Evolutionary conservation across 2,888 invertebrate species (phyloP).

Genomic region (Drosophila meridiana): DNA sequence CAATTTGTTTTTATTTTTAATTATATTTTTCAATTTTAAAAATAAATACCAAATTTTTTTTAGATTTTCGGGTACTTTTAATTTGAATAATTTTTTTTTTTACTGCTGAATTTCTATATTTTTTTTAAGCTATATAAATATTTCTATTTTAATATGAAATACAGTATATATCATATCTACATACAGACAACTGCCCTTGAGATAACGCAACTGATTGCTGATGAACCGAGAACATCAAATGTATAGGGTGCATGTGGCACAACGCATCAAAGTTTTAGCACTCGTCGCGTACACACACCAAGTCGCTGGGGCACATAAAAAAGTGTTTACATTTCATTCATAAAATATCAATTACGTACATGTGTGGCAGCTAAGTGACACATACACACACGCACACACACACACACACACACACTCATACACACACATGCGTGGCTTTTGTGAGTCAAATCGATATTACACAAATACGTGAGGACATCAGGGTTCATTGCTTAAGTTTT

Average conservation of each 20-base stretch:
- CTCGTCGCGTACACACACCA: slow-evolving; percentile 9
- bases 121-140: too few relatives aligned
- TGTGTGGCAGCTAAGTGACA: slow-evolving; percentile 69
- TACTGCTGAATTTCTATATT: too few relatives aligned
- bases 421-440: slow-evolving; percentile 49
- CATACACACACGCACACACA: slow-evolving; percentile 20
- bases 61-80: too few relatives aligned
- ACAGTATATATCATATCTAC: neutral
- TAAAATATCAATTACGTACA: slow-evolving; percentile 81
- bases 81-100: too few relatives aligned
- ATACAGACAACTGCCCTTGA: neutral
- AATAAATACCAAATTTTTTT: too few relatives aligned
- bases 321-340: slow-evolving; percentile 81
- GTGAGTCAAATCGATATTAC: slow-evolving; percentile 77
- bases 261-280: slow-evolving; percentile 45
- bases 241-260: slow-evolving; percentile 42
- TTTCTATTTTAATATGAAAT: too few relatives aligned
- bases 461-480: slow-evolving; percentile 79
- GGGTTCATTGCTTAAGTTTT: slow-evolving; percentile 74
- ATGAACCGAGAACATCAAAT: slow-evolving; percentile 16
- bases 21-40: too few relatives aligned
- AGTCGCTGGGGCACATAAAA: slow-evolving; percentile 59
- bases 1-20: too few relatives aligned
- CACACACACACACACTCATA: neutral
- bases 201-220: slow-evolving; percentile 7